phyloP scores from a whole-genome alignment of 2,888 invertebrate species.

The Aphodius granarius region DNA sequence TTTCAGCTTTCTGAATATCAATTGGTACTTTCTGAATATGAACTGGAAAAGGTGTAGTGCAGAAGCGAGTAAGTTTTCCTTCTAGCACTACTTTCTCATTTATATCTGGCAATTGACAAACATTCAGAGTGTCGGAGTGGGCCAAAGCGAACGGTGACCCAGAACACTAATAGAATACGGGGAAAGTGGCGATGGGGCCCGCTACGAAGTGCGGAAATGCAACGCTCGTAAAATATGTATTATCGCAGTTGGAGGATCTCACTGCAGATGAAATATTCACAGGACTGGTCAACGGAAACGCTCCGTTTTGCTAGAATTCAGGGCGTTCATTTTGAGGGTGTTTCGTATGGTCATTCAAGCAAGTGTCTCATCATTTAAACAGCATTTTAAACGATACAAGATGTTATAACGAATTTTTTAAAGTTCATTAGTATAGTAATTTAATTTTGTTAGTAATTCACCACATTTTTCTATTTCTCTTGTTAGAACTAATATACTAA shows the following conservation, averaged over 20 bases:
- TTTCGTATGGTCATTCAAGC: neutral
- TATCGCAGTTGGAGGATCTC: conserved; percentile 54
- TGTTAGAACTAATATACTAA: too few species aligned
- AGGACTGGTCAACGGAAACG: conserved; percentile 42
- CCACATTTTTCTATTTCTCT: too few species aligned
- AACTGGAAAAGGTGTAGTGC: too few species aligned
- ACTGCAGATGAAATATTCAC: conserved; percentile 51
- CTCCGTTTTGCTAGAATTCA: conserved; percentile 25
- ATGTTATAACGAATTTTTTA: neutral
- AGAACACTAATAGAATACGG: conserved; percentile 14
- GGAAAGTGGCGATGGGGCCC: conserved; percentile 38
- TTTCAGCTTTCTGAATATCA: too few species aligned
- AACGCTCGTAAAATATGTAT: conserved; percentile 54
- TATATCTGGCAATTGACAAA: conserved; percentile 42
- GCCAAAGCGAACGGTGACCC: conserved; percentile 26
- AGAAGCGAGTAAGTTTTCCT: conserved; percentile 17
- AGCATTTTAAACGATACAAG: neutral
- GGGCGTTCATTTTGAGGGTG: conserved; percentile 5
- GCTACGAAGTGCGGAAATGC: conserved; percentile 42
- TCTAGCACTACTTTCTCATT: conserved; percentile 35
- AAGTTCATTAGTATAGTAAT: too few species aligned
- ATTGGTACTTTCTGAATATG: too few species aligned
- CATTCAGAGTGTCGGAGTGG: conserved; percentile 41
- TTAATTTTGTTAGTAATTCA: too few species aligned
- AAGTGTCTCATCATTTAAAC: neutral